Evolutionary conservation across 2,888 invertebrate species (phyloP).

Genomic region (Trachelus troglodyta): DNA sequence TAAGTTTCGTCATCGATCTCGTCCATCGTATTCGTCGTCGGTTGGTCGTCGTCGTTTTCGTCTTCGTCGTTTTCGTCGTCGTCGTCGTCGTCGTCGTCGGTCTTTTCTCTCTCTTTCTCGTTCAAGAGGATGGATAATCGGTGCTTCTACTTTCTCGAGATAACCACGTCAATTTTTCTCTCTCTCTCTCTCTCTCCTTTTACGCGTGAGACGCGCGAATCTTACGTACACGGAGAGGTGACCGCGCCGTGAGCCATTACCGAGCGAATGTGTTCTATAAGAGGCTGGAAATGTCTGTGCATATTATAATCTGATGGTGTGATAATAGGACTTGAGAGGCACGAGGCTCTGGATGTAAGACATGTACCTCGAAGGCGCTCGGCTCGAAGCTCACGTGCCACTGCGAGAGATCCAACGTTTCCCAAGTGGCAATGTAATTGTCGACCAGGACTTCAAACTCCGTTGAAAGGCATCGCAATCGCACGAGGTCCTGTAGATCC

Average conservation of each 20-base stretch:
- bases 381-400: conserved; percentile 29
- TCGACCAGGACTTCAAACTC: conserved; percentile 25
- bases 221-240: too few species aligned
- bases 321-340: conserved; percentile 47
- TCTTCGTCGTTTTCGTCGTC: not conserved
- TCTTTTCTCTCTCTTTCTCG: not conserved
- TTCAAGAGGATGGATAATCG: too few species aligned
- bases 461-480: conserved; percentile 27
- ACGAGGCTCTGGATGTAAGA: conserved; percentile 26
- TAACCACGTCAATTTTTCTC: too few species aligned
- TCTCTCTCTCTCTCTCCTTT: too few species aligned
- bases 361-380: conserved; percentile 37
- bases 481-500: conserved; percentile 26
- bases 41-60: not conserved
- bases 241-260: too few species aligned
- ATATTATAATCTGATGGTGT: conserved; percentile 50
- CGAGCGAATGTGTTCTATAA: too few species aligned
- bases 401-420: conserved; percentile 22
- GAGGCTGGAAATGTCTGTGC: conserved; percentile 22
- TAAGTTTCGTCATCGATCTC: conserved; percentile 1
- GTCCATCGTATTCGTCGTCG: conserved; percentile 1
- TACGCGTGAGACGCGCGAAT: too few species aligned
- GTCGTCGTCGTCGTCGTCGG: conserved; percentile 2
- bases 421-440: conserved; percentile 29
- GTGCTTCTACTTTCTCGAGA: too few species aligned